Evolutionary conservation across 2,888 invertebrate genomes (phyloP).

Genomic region (Scaptomyza polygonia): DNA sequence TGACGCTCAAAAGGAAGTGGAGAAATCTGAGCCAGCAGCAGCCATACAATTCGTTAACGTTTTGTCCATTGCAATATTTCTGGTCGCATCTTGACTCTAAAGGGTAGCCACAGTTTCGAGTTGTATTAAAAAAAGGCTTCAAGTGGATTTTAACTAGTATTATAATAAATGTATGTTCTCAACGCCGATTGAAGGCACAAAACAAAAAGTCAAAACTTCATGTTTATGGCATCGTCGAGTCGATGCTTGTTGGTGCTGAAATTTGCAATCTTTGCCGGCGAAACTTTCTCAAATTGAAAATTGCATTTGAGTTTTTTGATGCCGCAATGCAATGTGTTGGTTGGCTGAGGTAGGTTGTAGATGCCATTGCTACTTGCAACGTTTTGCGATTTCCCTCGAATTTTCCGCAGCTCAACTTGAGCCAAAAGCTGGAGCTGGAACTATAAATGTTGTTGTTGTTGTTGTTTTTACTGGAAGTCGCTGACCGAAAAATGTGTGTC

Average conservation of each 20-base stretch:
- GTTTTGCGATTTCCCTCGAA: constrained; percentile 70
- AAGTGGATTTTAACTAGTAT: background rate
- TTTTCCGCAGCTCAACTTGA: constrained; percentile 65
- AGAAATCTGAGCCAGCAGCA: constrained; percentile 57
- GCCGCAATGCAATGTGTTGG: constrained; percentile 25
- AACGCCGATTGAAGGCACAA: constrained; percentile 29
- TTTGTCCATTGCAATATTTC: constrained; percentile 25
- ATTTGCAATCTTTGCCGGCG: constrained; percentile 60
- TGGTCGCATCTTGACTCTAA: constrained; percentile 8
- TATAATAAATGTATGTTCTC: constrained; percentile 31
- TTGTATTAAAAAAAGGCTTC: background rate
- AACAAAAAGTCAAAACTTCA: background rate
- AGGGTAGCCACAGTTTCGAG: background rate
- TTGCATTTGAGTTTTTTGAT: constrained; percentile 46
- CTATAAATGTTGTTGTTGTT: constrained; percentile 18
- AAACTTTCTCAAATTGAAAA: constrained; percentile 74
- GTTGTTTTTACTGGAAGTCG: constrained; percentile 52
- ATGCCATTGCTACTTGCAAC: constrained; percentile 10
- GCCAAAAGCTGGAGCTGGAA: constrained; percentile 45
- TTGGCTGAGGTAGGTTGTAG: too few species aligned
- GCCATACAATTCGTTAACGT: constrained; percentile 26
- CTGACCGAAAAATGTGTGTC: constrained; percentile 79
- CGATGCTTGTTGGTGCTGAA: constrained; percentile 35
- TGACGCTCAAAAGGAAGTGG: constrained; percentile 65
- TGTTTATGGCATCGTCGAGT: constrained; percentile 26